A percentile compares a stretch with the other conserved stretches of the same genome.
Conservation (phyloP, 1,140 invertebrate species). For the Penaeus vannamei region DNA sequence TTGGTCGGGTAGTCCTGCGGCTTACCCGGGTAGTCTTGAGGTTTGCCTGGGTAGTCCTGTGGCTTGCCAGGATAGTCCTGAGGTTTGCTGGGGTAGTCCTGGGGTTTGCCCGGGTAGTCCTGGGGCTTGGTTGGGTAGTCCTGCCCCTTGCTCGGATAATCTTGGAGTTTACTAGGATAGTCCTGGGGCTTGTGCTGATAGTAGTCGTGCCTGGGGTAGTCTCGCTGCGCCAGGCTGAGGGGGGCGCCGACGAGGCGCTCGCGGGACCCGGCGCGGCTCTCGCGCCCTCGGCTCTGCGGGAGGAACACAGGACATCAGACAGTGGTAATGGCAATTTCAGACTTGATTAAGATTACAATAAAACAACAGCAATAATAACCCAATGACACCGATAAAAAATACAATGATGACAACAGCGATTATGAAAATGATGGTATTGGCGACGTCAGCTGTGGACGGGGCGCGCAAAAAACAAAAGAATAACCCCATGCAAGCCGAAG, state of each 20-base stretch:
- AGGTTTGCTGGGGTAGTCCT: constrained; percentile 64
- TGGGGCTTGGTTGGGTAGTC: constrained; percentile 60
- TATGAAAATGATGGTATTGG: too few relatives aligned
- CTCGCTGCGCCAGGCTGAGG: constrained; percentile 53
- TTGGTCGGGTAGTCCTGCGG: constrained; percentile 65
- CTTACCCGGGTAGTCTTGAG: constrained; percentile 55
- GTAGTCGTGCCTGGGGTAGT: constrained; percentile 65
- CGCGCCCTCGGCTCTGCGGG: constrained; percentile 47
- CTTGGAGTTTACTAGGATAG: constrained; percentile 60
- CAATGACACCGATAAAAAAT: too few relatives aligned
- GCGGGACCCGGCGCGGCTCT: constrained; percentile 49
- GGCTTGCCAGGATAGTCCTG: constrained; percentile 63
- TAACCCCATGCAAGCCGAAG: too few relatives aligned
- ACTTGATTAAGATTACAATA: too few relatives aligned
- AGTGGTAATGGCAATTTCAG: too few relatives aligned
- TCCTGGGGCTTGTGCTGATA: constrained; percentile 64
- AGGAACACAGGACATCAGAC: neutral
- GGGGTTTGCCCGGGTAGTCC: constrained; percentile 63
- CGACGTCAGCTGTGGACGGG: too few relatives aligned
- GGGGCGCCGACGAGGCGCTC: constrained; percentile 46
- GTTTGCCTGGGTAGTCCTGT: constrained; percentile 65
- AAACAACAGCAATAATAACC: too few relatives aligned
- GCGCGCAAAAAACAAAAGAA: too few relatives aligned
- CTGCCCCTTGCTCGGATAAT: constrained; percentile 61
- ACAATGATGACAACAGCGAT: too few relatives aligned